Base-by-base conservation (phyloP, 2,797 vertebrate species). In the Percopsis omiscomaycus region DNA sequence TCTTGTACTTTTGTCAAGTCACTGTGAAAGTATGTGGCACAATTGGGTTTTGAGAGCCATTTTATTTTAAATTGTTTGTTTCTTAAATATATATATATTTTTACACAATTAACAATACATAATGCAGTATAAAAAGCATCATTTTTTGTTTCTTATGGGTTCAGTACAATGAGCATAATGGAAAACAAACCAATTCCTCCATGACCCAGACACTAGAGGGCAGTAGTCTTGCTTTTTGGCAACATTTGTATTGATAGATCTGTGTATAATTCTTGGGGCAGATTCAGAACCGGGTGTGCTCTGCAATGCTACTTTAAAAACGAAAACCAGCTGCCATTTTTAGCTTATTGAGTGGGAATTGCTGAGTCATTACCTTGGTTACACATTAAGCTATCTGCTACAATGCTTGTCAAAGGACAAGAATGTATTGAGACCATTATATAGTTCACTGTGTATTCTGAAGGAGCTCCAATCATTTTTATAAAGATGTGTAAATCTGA, bases 81-180 rank as follows among this genome's bases (percentile, higher is more conserved):
- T 84, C 66, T 88, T 62, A 70, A 64, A 74, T 90, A 91, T 91
- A 91, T 91, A 91, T 89, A 91, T 90, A 88, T 88, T 85, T 86
- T 84, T 90, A 91, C 89, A 78, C 75, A 91, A 77, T 86, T 91
- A 42, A 82, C 81, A 85, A 73, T 86, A 87, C 73, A 88, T 85
- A 83, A 75, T 74, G 75, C 75, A 77, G 79, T 89, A 88, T 82
- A 89, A 90, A 79, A 91, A 77, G 77, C 71, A 78, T 77, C 82
- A 58, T 57, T 66, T 45, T 69, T 78, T 78, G 81, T 59, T 46
- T 65, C 82, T 79, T 63, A 76, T 64, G 59, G 56, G 53, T 69
- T 77, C 76, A 49, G 78, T 86, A 77, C 50, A 11, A 59, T 84
- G 63, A 9, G 83, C 76, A 63, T 83, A 60, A 60, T 63, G 63